These are phyloP conservation scores for Elephantulus edwardii DNA, from an alignment of 2,113 vertebrate species.

Conservation along the genomic window DNA sequence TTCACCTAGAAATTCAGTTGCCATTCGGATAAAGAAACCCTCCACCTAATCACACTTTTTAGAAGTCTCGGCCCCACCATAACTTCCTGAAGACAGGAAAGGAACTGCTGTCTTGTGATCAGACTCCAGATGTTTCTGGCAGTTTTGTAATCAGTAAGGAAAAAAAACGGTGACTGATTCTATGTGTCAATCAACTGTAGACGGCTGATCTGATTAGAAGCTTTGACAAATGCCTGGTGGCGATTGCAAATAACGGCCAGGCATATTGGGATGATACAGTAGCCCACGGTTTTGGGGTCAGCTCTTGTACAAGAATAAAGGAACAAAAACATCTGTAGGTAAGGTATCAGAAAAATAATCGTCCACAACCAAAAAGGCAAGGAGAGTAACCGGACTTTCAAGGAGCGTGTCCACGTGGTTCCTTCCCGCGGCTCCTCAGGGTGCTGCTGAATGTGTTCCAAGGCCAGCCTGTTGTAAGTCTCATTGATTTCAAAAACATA, in stretches of 20 bases:
- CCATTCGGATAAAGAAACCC: conserved; percentile 76
- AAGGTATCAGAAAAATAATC: no score
- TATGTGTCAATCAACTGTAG: conserved; percentile 93
- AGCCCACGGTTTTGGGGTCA: conserved; percentile 94
- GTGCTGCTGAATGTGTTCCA: no score
- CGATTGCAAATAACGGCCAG: conserved; percentile 96
- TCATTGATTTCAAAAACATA: no score
- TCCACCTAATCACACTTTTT: conserved; percentile 74
- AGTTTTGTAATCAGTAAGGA: conserved; percentile 66
- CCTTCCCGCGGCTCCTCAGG: no score
- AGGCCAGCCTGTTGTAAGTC: no score
- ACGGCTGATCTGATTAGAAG: conserved; percentile 93
- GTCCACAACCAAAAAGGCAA: no score
- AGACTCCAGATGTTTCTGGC: conserved; percentile 55
- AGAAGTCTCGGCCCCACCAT: conserved; percentile 77
- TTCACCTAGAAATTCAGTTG: conserved; percentile 65
- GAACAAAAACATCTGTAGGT: no score
- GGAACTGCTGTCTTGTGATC: conserved; percentile 77
- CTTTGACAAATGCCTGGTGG: conserved; percentile 90
- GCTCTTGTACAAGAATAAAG: conserved; percentile 98
- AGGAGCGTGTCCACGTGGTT: no score
- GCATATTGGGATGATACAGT: conserved; percentile 97
- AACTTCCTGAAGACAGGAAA: conserved; percentile 77
- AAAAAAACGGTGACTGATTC: conserved; percentile 60
- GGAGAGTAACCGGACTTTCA: no score